Evolutionary conservation across 2,888 invertebrate genomes (phyloP), one percentile per base, ranked within the genome.

Genomic region (Dryobota labecula): DNA sequence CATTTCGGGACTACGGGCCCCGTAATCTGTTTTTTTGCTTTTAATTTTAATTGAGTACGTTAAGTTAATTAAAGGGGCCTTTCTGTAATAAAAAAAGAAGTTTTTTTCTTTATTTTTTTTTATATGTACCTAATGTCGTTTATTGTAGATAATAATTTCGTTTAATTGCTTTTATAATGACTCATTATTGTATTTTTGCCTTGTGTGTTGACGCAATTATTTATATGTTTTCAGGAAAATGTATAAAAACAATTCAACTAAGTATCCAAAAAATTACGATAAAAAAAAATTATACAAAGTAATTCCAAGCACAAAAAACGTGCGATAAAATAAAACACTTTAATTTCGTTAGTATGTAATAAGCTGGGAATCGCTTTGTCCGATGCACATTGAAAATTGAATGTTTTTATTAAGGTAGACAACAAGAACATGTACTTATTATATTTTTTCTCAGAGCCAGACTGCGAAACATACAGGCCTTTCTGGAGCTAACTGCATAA

Each of bases 31-130:
- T 69, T 61, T 61, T 33, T 33, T 72, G 54, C 45, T 24, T 65
- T 60, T 53, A 61, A 78, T 71, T 78, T 70, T 56, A 76, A 80
- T 72, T 74, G 73, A 56, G 38, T 41, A 53, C n/a, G 7, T 15
- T 13, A 43, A 27, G 57, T 36, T 68, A 72, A 62, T 72, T 73
- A 54, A 56, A 8, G 11, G 9, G 20, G 49, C 7, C 8, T n/a
- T 71, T 53, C 20, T 13, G 41, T 64, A 13, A 57, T 36, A 49
- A 56, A 62, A 63, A 62, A 27, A 15, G n/a, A 20, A 47, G 27
- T 47, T 33, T 36, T 18, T 0, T 20, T 56, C 60, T 49, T 53
- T 38, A 61, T 71, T 20, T 56, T 70, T 49, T 53, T 38, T 71
- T 71, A 20, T 47, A 49, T 56, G 33, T 9, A 15, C n/a, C n/a